These are phyloP conservation scores for Melanotaenia boesemani DNA, from an alignment of 2,797 vertebrate genomes.

Conservation along the genomic window DNA sequence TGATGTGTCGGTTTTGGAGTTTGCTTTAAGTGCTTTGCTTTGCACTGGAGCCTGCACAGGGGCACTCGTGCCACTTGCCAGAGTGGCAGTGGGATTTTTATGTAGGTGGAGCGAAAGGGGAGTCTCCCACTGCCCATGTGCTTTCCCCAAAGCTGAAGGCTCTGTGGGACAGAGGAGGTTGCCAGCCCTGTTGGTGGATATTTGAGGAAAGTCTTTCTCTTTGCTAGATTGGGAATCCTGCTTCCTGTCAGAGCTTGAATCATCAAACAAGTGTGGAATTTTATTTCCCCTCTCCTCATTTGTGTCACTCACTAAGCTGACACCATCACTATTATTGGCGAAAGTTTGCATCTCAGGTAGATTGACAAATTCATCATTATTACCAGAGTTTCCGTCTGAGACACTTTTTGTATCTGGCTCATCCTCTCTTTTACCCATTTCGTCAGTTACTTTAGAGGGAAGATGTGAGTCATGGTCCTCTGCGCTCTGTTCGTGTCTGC, in stretches of 20 bases:
- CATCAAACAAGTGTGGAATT: not conserved
- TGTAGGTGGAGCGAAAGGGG: constrained; percentile 48
- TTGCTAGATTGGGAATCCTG: constrained; percentile 11
- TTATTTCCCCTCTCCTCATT: constrained; percentile 11
- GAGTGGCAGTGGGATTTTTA: constrained; percentile 35
- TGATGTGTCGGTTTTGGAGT: constrained; percentile 15
- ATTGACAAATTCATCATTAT: constrained; percentile 17
- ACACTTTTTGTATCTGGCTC: constrained; percentile 2
- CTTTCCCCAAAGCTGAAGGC: constrained; percentile 36
- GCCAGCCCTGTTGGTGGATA: constrained; percentile 53
- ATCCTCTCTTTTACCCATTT: constrained; percentile 28
- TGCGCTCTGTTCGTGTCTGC: constrained; percentile 25
- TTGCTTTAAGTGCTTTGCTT: constrained; percentile 38
- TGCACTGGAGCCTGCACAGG: constrained; percentile 35
- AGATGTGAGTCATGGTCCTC: constrained; percentile 10
- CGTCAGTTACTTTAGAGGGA: not conserved
- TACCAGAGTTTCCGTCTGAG: constrained; percentile 7
- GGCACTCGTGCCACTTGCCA: constrained; percentile 15
- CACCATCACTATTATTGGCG: constrained; percentile 10
- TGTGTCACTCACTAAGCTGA: constrained; percentile 8
- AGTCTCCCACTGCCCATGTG: constrained; percentile 41
- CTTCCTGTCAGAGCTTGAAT: constrained; percentile 2
- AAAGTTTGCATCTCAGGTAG: constrained; percentile 20
- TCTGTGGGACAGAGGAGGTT: constrained; percentile 47
- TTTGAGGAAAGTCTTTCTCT: constrained; percentile 36